phyloP scores from a whole-genome alignment of 2,888 invertebrate genomes.

The Candidula unifasciata region DNA sequence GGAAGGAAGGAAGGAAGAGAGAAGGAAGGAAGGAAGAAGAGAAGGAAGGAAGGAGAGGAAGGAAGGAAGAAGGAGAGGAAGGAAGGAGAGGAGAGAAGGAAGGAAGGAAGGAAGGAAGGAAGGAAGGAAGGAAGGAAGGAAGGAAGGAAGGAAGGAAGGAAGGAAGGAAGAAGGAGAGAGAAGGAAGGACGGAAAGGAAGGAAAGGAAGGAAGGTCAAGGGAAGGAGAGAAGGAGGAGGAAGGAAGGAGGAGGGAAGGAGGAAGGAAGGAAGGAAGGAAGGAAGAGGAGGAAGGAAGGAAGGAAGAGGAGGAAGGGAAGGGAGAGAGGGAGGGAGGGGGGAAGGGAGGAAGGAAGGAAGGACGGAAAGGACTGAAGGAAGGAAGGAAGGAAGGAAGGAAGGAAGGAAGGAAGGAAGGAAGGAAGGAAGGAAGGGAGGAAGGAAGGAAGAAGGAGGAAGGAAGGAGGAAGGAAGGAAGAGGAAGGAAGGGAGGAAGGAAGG shows the following conservation, averaged over 20 bases:
- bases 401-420: neutral
- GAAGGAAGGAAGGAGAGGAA: neutral
- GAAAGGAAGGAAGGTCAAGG: neutral
- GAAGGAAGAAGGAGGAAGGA: neutral
- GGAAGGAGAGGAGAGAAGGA: neutral
- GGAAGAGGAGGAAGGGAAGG: conserved; percentile 3
- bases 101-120: neutral
- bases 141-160: neutral
- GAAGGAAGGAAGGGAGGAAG: neutral
- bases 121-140: neutral
- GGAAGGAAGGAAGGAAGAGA: neutral
- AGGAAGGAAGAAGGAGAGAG: neutral
- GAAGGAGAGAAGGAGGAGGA: neutral
- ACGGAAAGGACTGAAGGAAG: neutral
- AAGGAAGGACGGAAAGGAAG: neutral
- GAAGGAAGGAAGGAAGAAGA: neutral
- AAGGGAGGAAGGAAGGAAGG: no score
- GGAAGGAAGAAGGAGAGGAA: neutral
- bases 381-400: neutral
- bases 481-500: no score
- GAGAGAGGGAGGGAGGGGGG: neutral
- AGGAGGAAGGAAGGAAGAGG: neutral
- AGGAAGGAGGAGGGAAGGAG: neutral
- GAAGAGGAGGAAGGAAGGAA: neutral
- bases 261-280: neutral